Conservation (phyloP, 2,113 vertebrate genomes). For the Sphaerodactylus townsendi region DNA sequence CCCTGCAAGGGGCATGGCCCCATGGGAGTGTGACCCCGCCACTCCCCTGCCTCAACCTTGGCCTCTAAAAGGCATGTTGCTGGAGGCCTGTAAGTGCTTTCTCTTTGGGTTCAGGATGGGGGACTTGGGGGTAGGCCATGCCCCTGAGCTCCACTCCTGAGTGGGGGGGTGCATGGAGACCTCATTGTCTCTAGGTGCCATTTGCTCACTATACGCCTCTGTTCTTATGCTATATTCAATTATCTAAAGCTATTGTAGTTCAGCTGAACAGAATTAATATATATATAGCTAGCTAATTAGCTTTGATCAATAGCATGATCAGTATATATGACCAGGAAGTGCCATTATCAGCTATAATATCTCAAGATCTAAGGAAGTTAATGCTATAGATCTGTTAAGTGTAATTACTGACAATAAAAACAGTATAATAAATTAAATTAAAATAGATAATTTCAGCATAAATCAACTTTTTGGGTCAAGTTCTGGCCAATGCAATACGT, state of each 20-base stretch:
- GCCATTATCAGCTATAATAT: conserved; percentile 23
- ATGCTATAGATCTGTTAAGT: conserved; percentile 50
- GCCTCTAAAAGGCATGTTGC: no score
- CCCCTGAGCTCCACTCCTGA: no score
- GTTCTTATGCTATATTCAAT: conserved; percentile 69
- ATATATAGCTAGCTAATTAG: conserved; percentile 39
- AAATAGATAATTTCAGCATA: conserved; percentile 54
- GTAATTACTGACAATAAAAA: conserved; percentile 55
- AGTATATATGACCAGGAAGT: neutral
- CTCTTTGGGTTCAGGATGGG: no score
- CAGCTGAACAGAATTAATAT: conserved; percentile 60
- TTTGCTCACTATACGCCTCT: no score
- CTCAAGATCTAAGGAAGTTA: conserved; percentile 30
- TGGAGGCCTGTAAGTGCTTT: no score
- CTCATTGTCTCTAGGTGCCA: no score
- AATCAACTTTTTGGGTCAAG: conserved; percentile 50
- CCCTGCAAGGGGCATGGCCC: no score
- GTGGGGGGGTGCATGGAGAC: no score
- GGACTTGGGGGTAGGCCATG: no score
- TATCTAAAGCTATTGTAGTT: conserved; percentile 66
- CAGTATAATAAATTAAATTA: conserved; percentile 63
- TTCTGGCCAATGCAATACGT: conserved; percentile 5
- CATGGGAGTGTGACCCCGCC: no score
- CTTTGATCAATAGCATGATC: conserved; percentile 36
- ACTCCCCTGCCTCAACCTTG: no score